Percentiles rank a stretch among this genome's conserved stretches.
Conservation (phyloP, 2,888 invertebrate genomes). For the Cyclophora punctaria region DNA sequence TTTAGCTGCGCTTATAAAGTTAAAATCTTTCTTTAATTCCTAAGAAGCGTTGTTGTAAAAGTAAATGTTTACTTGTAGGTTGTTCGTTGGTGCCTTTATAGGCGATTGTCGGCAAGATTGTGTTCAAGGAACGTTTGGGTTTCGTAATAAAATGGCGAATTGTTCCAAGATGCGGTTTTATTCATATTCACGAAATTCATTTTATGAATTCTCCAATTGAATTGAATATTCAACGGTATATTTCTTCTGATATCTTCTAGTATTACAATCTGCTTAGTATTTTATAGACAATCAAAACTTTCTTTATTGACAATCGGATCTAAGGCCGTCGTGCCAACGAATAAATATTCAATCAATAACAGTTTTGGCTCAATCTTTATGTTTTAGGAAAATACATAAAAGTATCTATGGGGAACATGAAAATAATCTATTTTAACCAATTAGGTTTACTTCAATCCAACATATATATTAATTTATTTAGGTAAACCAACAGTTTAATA, state of each 20-base stretch:
- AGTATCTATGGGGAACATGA: too few species aligned
- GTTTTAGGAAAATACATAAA: too few species aligned
- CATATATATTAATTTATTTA: too few species aligned
- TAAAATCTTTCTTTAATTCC: constrained; percentile 13
- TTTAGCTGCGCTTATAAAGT: constrained; percentile 12
- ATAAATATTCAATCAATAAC: too few species aligned
- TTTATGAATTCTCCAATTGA: constrained; percentile 15
- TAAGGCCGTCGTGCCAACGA: too few species aligned
- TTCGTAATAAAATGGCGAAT: constrained; percentile 29
- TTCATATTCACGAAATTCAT: constrained; percentile 19
- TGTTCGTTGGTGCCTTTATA: constrained; percentile 30
- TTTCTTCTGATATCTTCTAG: background rate
- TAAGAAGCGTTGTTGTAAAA: constrained; percentile 25
- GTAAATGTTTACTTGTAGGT: constrained; percentile 33
- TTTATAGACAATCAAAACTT: constrained; percentile 6
- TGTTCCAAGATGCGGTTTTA: constrained; percentile 19
- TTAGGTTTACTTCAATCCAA: too few species aligned
- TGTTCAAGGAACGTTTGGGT: constrained; percentile 21
- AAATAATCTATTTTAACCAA: too few species aligned
- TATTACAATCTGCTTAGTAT: constrained; percentile 4
- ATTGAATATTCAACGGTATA: constrained; percentile 16
- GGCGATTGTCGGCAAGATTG: constrained; percentile 26
- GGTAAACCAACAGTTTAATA: too few species aligned
- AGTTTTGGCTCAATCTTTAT: too few species aligned
- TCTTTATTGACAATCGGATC: constrained; percentile 1